These are phyloP conservation scores for Hydrozoanthus tunicans DNA, from an alignment of 64 coral and sea anemone genomes.

Conservation along the genomic window DNA sequence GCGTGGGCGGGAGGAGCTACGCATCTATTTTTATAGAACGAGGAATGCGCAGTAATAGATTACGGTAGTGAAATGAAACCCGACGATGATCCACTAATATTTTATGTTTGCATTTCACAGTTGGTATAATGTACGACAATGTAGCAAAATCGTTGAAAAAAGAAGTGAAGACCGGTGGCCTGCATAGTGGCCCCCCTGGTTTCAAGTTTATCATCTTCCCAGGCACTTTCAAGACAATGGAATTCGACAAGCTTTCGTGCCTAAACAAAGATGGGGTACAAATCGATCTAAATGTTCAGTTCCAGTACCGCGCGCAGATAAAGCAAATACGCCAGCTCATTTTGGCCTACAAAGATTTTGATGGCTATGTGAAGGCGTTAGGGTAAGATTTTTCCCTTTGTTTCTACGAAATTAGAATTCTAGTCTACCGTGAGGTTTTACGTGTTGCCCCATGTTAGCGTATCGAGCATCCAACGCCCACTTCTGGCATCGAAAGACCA, in stretches of 20 bases:
- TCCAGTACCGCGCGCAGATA: conserved; percentile 39
- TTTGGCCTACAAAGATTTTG: conserved; percentile 25
- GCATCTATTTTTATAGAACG: too few species aligned
- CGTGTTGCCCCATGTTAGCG: neutral
- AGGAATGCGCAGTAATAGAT: too few species aligned
- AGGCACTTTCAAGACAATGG: conserved; percentile 39
- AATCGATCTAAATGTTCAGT: conserved; percentile 31
- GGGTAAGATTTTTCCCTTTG: neutral
- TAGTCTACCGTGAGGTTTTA: too few species aligned
- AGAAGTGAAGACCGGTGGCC: conserved; percentile 32
- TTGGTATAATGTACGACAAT: conserved; percentile 45
- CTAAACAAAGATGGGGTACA: conserved; percentile 43
- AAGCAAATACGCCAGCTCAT: conserved; percentile 12
- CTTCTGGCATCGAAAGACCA: too few species aligned
- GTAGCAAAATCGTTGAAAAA: conserved; percentile 15
- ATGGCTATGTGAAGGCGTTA: conserved; percentile 31
- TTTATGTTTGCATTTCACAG: neutral
- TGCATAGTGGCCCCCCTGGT: conserved; percentile 43
- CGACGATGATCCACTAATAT: neutral
- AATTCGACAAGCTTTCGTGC: conserved; percentile 7
- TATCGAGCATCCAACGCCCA: too few species aligned
- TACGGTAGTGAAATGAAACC: too few species aligned
- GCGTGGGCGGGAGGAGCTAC: too few species aligned
- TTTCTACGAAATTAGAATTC: neutral
- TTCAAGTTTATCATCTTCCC: conserved; percentile 50